A percentile compares a stretch with the other conserved stretches of the same genome.
Evolutionary conservation across 2,797 vertebrate species (phyloP).

Genomic region (Neosilurus mollespiculum): DNA sequence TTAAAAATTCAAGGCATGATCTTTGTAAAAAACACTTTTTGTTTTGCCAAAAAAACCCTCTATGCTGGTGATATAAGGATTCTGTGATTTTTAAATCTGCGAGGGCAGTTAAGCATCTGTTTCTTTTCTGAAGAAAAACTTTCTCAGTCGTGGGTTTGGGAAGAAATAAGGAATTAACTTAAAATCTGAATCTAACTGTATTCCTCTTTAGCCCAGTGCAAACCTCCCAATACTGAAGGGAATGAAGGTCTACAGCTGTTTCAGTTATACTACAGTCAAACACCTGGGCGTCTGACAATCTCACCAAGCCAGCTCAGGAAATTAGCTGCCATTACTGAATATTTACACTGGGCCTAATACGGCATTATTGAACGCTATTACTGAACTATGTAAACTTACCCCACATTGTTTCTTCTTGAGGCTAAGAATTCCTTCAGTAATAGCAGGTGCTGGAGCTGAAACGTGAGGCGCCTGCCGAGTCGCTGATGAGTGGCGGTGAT

Average conservation of each 20-base stretch:
- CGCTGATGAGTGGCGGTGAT: constrained; percentile 23
- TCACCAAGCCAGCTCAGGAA: constrained; percentile 52
- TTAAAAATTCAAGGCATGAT: too few relatives aligned
- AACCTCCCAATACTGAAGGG: constrained; percentile 24
- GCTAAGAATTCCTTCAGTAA: constrained; percentile 51
- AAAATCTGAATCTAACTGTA: neutral
- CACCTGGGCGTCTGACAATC: constrained; percentile 38
- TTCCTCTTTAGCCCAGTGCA: constrained; percentile 10
- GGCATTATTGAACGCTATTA: constrained; percentile 60
- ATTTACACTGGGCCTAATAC: constrained; percentile 63
- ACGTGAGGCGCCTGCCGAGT: constrained; percentile 30
- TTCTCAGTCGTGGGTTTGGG: too few relatives aligned
- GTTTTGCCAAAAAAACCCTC: too few relatives aligned
- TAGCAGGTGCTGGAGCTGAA: constrained; percentile 44
- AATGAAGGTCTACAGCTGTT: constrained; percentile 21
- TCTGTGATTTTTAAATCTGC: too few relatives aligned
- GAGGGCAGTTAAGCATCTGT: neutral
- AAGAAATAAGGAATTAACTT: too few relatives aligned
- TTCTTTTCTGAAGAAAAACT: too few relatives aligned
- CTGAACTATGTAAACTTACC: constrained; percentile 54
- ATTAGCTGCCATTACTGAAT: constrained; percentile 59
- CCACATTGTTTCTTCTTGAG: constrained; percentile 54
- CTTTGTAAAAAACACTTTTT: too few relatives aligned
- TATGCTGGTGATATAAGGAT: too few relatives aligned
- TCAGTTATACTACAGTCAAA: constrained; percentile 33